Evolutionary conservation across 1,140 invertebrate genomes (phyloP).

Genomic region (Aphaenogaster floridana): DNA sequence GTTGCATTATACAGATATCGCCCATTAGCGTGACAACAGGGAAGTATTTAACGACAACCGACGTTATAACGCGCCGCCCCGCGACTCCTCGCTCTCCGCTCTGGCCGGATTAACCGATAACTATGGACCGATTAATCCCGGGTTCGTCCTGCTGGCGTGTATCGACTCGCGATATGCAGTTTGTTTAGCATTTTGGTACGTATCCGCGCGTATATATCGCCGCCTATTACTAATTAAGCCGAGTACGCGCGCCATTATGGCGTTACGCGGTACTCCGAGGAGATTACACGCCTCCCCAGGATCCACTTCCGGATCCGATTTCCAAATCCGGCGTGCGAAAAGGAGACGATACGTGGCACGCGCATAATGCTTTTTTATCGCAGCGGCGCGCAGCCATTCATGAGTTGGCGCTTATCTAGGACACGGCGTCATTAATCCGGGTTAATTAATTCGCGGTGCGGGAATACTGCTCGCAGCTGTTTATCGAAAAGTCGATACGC

Average conservation of each 20-base stretch:
- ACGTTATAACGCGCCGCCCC: slow-evolving; percentile 60
- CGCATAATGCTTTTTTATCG: not conserved
- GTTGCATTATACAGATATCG: slow-evolving; percentile 77
- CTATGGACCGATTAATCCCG: slow-evolving; percentile 40
- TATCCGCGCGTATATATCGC: no score
- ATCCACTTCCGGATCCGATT: not conserved
- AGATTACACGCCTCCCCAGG: not conserved
- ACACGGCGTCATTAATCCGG: slow-evolving; percentile 67
- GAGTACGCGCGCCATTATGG: not conserved
- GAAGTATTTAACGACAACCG: slow-evolving; percentile 74
- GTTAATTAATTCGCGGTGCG: slow-evolving; percentile 59
- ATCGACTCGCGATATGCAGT: slow-evolving; percentile 26
- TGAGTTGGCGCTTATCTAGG: slow-evolving; percentile 65
- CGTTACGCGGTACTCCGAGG: not conserved
- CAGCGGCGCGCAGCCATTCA: slow-evolving; percentile 42
- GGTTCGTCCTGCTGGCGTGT: not conserved
- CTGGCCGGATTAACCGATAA: slow-evolving; percentile 53
- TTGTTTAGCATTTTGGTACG: slow-evolving; percentile 13
- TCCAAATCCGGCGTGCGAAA: not conserved
- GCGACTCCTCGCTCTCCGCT: slow-evolving; percentile 16
- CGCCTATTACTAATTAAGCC: not conserved
- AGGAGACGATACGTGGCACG: no score
- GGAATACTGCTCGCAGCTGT: slow-evolving; percentile 62
- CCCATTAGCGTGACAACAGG: slow-evolving; percentile 74
- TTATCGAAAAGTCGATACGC: slow-evolving; percentile 74